Conservation (phyloP, 1,140 invertebrate species). For the Aplysia californica region DNA sequence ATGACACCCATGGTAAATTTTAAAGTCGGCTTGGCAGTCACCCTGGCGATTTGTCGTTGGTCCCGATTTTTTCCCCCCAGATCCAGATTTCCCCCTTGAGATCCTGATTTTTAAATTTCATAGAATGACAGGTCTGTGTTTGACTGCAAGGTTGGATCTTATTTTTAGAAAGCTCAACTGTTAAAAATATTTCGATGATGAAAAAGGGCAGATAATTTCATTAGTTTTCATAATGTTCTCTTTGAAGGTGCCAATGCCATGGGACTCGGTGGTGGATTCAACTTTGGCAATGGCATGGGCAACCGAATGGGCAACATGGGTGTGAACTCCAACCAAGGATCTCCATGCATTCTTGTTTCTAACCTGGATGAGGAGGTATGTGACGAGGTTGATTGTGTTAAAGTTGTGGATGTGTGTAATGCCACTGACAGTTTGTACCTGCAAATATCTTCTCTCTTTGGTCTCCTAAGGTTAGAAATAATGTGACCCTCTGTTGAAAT, state of each 20-base stretch:
- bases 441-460: not conserved
- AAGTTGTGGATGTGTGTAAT: not conserved
- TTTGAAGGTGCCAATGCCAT: slow-evolving; percentile 22
- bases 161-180: too few relatives aligned
- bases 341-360: slow-evolving; percentile 65
- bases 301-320: slow-evolving; percentile 12
- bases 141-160: not conserved
- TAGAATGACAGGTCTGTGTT: not conserved
- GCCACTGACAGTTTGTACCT: not conserved
- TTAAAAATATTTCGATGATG: too few relatives aligned
- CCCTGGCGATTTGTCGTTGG: too few relatives aligned
- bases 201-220: too few relatives aligned
- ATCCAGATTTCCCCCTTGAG: too few relatives aligned
- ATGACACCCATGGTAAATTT: too few relatives aligned
- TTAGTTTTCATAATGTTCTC: too few relatives aligned
- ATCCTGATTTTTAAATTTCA: too few relatives aligned
- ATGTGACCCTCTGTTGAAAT: not conserved
- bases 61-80: too few relatives aligned
- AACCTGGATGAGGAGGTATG: slow-evolving; percentile 70
- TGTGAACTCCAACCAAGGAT: not conserved
- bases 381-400: too few relatives aligned
- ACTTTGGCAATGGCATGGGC: slow-evolving; percentile 19
- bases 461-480: not conserved
- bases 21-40: too few relatives aligned
- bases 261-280: slow-evolving; percentile 15